A percentile compares a stretch with the other conserved stretches of the same genome.
These are phyloP conservation scores for Caenorhabditis japonica DNA, from an alignment of 2,888 invertebrate genomes.

Conservation along the genomic window DNA sequence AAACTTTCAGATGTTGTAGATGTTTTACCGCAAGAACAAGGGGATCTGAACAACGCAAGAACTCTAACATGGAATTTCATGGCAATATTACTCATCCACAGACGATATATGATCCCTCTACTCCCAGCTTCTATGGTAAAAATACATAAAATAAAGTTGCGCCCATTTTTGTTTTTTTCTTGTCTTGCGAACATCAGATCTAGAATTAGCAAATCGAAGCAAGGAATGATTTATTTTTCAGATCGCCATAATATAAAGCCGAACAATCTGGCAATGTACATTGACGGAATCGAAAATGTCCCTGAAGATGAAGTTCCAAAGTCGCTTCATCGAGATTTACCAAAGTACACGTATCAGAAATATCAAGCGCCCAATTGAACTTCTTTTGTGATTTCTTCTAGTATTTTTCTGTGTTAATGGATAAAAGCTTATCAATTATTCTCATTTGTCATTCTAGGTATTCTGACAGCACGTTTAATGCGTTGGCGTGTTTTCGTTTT, in stretches of 20 bases:
- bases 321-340: conserved; percentile 2
- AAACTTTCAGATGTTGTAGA: conserved; percentile 16
- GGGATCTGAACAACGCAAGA: no score
- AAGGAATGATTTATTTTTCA: conserved; percentile 5
- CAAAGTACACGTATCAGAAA: conserved; percentile 16
- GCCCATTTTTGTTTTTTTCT: not conserved
- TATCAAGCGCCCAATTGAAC: conserved; percentile 10
- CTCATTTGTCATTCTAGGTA: not conserved
- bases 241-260: conserved; percentile 11
- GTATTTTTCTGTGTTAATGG: not conserved
- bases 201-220: no score
- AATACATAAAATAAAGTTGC: conserved; percentile 53
- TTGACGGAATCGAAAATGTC: conserved; percentile 33
- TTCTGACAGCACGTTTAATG: not conserved
- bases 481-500: conserved; percentile 13
- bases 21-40: no score
- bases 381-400: no score
- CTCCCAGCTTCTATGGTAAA: no score
- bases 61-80: no score
- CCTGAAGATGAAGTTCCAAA: conserved; percentile 14
- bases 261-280: conserved; percentile 27
- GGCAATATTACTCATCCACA: no score
- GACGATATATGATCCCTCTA: no score
- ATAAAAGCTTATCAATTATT: not conserved
- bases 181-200: no score